Percentiles rank a stretch among this genome's conserved stretches.
These are phyloP conservation scores for Peromyscus nudipes DNA, from an alignment of 2,797 vertebrate genomes.

Conservation along the genomic window DNA sequence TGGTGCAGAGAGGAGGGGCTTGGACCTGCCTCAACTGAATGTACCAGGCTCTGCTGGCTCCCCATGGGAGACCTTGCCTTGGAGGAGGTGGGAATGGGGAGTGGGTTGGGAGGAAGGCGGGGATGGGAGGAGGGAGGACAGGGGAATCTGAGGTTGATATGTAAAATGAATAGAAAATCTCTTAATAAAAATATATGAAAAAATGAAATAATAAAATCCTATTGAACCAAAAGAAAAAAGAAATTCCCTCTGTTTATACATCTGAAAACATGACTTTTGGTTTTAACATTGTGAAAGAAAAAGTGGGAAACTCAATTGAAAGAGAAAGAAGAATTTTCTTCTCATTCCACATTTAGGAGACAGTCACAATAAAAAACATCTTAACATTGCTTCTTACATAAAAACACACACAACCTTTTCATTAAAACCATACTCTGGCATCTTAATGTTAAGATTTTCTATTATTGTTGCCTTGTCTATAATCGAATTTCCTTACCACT, in stretches of 20 bases:
- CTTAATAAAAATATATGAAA: too few species aligned
- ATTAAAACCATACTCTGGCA: slow-evolving; percentile 13
- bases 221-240: neutral
- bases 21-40: too few species aligned
- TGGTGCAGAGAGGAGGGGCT: too few species aligned
- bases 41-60: too few species aligned
- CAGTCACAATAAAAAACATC: slow-evolving; percentile 16
- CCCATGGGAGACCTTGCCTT: too few species aligned
- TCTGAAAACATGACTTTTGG: neutral
- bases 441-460: neutral
- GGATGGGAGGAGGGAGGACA: too few species aligned
- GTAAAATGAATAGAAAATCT: too few species aligned
- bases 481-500: slow-evolving; percentile 5
- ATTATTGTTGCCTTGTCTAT: neutral
- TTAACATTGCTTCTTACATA: slow-evolving; percentile 20
- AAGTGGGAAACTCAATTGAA: neutral
- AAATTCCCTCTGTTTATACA: neutral
- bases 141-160: too few species aligned
- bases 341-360: neutral
- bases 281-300: neutral
- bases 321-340: neutral
- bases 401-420: neutral
- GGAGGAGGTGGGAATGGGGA: too few species aligned
- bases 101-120: too few species aligned
- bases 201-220: too few species aligned